These are phyloP conservation scores for Macrophya annulata DNA, from an alignment of 2,888 invertebrate species.

Conservation along the genomic window DNA sequence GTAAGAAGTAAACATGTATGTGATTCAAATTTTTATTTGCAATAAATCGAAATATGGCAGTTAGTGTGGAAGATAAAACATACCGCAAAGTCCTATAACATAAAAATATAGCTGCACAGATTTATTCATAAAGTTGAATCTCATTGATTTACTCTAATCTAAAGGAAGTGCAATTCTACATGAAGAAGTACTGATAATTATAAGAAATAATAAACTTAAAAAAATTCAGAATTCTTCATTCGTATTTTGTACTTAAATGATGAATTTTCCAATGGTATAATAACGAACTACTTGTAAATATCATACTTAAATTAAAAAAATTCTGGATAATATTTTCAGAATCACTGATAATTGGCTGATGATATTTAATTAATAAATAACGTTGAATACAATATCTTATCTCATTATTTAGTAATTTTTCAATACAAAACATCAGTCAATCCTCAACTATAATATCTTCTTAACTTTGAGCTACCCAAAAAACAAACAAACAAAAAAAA, in stretches of 20 bases:
- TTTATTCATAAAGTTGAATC: background rate
- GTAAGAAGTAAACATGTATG: conserved; percentile 13
- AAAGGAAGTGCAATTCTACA: background rate
- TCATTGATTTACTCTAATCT: background rate
- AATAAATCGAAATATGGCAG: background rate
- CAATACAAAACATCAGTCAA: background rate
- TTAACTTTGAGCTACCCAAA: background rate
- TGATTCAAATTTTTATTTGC: background rate
- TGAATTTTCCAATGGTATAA: background rate
- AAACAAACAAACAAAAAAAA: background rate
- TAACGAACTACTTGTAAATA: background rate
- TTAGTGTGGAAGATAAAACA: conserved; percentile 1
- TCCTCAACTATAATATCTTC: background rate
- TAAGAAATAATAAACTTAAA: background rate
- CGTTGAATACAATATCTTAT: background rate
- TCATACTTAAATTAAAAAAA: background rate
- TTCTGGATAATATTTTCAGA: background rate
- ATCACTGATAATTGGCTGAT: background rate
- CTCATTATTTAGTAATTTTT: background rate
- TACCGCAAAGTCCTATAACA: background rate
- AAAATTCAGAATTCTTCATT: background rate
- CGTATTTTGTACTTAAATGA: background rate
- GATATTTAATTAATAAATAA: background rate
- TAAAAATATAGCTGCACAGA: background rate
- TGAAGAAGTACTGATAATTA: background rate